Conservation (phyloP, 1,140 invertebrate species). For the Papilio polyxenes region DNA sequence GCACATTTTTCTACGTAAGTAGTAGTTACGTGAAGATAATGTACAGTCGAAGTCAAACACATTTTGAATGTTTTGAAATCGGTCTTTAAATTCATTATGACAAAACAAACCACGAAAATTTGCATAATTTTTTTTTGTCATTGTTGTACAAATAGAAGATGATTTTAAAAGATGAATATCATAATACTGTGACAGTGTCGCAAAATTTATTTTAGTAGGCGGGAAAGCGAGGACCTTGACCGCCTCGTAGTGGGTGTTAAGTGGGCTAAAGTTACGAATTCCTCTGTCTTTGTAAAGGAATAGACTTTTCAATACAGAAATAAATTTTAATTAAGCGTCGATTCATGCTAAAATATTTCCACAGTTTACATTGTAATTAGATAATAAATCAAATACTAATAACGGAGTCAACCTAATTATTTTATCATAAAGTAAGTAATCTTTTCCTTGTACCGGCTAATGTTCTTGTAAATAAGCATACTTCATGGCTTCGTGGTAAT, state of each 20-base stretch:
- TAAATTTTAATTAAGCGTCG: not conserved
- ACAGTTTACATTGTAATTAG: not conserved
- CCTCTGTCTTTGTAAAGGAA: not conserved
- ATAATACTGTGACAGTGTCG: constrained; percentile 16
- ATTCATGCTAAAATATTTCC: not conserved
- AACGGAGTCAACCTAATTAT: not conserved
- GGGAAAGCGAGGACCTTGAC: constrained; percentile 47
- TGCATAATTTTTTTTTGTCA: not conserved
- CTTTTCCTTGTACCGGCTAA: constrained; percentile 24
- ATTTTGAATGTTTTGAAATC: not conserved
- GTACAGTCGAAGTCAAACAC: not conserved
- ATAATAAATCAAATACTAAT: constrained; percentile 5
- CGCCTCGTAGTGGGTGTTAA: constrained; percentile 39
- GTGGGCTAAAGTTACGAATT: constrained; percentile 30
- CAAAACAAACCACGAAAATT: not conserved
- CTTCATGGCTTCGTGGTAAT: not conserved
- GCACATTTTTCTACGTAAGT: constrained; percentile 5
- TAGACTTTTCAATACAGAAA: not conserved
- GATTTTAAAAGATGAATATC: not conserved
- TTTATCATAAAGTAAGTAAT: not conserved
- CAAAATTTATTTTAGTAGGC: constrained; percentile 40
- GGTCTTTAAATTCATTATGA: not conserved
- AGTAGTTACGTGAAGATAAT: not conserved
- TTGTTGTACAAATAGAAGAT: not conserved
- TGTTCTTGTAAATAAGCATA: not conserved